A percentile compares a stretch with the other conserved stretches of the same genome.
phyloP scores from a whole-genome alignment of 92 coral and sea anemone species.

The Paragorgia papillata region DNA sequence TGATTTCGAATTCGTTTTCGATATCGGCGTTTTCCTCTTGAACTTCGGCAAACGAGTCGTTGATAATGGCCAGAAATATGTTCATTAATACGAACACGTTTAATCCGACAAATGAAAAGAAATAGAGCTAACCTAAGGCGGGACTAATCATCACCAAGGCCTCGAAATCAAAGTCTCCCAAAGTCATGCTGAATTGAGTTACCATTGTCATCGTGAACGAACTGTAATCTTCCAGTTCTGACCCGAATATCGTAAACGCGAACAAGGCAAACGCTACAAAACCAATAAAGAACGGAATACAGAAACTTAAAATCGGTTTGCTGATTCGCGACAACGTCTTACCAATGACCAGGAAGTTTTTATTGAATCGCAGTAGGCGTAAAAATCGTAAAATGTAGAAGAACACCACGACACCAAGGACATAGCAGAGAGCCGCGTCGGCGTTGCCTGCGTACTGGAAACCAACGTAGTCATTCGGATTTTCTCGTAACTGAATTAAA shows the following conservation, averaged over 20 bases:
- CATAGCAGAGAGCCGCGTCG: slow-evolving; percentile 17
- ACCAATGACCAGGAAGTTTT: slow-evolving; percentile 80
- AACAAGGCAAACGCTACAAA: slow-evolving; percentile 67
- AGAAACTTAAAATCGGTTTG: slow-evolving; percentile 70
- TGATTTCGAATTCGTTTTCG: slow-evolving; percentile 15
- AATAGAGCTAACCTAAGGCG: slow-evolving; percentile 69
- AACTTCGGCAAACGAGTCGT: slow-evolving; percentile 53
- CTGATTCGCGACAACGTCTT: slow-evolving; percentile 70
- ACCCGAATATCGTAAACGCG: slow-evolving; percentile 65
- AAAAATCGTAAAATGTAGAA: slow-evolving; percentile 79
- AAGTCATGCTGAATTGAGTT: slow-evolving; percentile 78
- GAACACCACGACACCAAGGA: slow-evolving; percentile 74
- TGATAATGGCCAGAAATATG: slow-evolving; percentile 85
- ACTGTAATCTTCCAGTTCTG: slow-evolving; percentile 68
- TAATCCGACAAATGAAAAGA: slow-evolving; percentile 73
- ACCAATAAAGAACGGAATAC: slow-evolving; percentile 67
- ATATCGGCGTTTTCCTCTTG: slow-evolving; percentile 8
- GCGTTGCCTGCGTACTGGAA: slow-evolving; percentile 77
- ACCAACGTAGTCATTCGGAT: slow-evolving; percentile 82
- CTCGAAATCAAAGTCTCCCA: slow-evolving; percentile 75
- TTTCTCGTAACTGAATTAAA: slow-evolving; percentile 70
- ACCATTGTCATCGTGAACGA: slow-evolving; percentile 73
- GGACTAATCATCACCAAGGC: slow-evolving; percentile 62
- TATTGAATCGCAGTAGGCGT: slow-evolving; percentile 79
- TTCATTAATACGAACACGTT: slow-evolving; percentile 82